phyloP scores from a whole-genome alignment of 2,113 vertebrate species.

The Bubo bubo region DNA sequence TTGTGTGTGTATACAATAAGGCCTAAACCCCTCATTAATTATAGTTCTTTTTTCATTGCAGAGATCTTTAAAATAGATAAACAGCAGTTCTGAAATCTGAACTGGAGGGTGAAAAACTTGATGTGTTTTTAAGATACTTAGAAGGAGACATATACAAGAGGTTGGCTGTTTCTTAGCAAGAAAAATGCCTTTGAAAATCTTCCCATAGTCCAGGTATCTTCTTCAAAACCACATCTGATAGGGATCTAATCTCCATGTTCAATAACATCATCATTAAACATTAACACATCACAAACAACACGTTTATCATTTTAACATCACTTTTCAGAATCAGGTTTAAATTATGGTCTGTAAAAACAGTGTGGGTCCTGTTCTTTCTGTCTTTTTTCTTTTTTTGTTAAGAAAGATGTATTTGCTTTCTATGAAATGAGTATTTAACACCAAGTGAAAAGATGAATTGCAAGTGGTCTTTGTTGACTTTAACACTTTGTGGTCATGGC shows the following conservation, averaged over 20 bases:
- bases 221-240: conserved; percentile 84
- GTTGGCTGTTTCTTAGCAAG: conserved; percentile 77
- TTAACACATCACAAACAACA: conserved; percentile 75
- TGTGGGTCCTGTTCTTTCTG: neutral
- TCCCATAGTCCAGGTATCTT: conserved; percentile 70
- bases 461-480: conserved; percentile 14
- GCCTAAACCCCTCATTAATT: conserved; percentile 47
- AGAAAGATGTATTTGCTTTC: neutral
- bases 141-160: conserved; percentile 2
- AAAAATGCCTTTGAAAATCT: conserved; percentile 81
- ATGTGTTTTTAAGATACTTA: conserved; percentile 75
- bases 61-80: conserved; percentile 55
- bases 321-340: conserved; percentile 67
- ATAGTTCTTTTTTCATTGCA: neutral
- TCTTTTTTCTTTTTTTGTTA: neutral
- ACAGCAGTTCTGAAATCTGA: conserved; percentile 42
- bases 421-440: conserved; percentile 45
- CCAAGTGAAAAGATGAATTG: conserved; percentile 9
- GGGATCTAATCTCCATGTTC: conserved; percentile 81
- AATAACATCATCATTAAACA: conserved; percentile 84
- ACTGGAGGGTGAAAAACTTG: conserved; percentile 56
- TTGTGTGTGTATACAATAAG: neutral
- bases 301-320: conserved; percentile 81
- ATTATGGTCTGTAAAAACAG: conserved; percentile 56
- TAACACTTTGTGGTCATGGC: neutral